These are phyloP conservation scores for Columba janthina DNA, from an alignment of 2,113 vertebrate genomes.

Conservation along the genomic window DNA sequence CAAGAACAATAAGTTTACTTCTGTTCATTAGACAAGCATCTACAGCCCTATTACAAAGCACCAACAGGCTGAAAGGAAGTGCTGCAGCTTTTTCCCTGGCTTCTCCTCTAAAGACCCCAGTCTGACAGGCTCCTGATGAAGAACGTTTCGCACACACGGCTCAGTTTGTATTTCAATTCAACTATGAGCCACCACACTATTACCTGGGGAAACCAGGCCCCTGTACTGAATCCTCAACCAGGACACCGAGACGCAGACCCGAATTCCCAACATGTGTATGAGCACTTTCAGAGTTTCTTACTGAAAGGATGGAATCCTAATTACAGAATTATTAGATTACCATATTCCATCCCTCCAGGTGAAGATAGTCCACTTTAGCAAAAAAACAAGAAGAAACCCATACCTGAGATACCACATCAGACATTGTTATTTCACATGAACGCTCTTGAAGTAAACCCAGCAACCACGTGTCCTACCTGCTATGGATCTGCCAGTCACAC, in stretches of 20 bases:
- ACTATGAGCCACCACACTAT: not conserved
- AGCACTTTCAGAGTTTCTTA: not conserved
- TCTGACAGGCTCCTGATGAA: not conserved
- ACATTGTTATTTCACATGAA: not conserved
- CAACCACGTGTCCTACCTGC: not conserved
- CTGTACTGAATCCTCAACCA: not conserved
- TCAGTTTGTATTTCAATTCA: not conserved
- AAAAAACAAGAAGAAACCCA: not conserved
- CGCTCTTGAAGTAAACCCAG: not conserved
- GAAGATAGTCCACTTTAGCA: not conserved
- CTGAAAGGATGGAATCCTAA: not conserved
- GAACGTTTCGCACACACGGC: not conserved
- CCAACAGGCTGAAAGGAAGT: rapidly evolving
- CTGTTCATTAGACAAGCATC: not conserved
- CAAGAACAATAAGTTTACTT: not conserved
- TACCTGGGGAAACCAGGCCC: not conserved
- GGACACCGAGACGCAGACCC: not conserved
- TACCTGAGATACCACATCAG: not conserved
- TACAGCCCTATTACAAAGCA: not conserved
- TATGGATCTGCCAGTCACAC: not conserved
- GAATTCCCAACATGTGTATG: not conserved
- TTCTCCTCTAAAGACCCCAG: not conserved
- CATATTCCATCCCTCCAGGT: not conserved
- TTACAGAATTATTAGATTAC: not conserved
- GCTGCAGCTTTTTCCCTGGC: not conserved